Evolutionary conservation across 2,888 invertebrate species (phyloP).

Genomic region (Parapristionchus giblindavisi): DNA sequence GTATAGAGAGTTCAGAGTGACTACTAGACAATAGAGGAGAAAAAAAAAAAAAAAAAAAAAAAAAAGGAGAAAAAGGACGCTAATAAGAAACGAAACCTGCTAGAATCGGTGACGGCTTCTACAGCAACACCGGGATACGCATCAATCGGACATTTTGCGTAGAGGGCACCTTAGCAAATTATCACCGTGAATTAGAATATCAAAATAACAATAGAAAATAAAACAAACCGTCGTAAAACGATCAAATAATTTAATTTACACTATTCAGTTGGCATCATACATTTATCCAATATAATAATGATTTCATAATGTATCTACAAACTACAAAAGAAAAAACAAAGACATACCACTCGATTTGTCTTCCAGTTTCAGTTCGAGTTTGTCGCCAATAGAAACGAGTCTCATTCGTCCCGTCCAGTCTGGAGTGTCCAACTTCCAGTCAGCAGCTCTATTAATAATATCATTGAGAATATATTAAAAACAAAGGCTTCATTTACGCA

Average conservation of each 20-base stretch:
- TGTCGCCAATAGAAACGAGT: constrained; percentile 86
- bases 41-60: background rate
- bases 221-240: background rate
- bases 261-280: background rate
- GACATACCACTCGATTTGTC: constrained; percentile 84
- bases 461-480: too few relatives aligned
- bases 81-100: constrained; percentile 40
- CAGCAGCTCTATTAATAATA: constrained; percentile 98
- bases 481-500: too few relatives aligned
- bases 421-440: constrained; percentile 98
- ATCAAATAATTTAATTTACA: background rate
- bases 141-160: constrained; percentile 94
- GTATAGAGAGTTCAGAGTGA: too few relatives aligned
- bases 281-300: background rate
- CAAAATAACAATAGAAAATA: background rate
- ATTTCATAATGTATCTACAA: background rate
- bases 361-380: constrained; percentile 89
- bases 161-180: constrained; percentile 78
- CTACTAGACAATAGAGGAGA: background rate
- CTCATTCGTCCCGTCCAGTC: constrained; percentile 97
- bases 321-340: background rate
- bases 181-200: background rate
- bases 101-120: constrained; percentile 95
- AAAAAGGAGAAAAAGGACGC: background rate
- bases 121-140: constrained; percentile 92